Conservation (phyloP, 2,113 vertebrate species). For the Larimichthys polyactis region DNA sequence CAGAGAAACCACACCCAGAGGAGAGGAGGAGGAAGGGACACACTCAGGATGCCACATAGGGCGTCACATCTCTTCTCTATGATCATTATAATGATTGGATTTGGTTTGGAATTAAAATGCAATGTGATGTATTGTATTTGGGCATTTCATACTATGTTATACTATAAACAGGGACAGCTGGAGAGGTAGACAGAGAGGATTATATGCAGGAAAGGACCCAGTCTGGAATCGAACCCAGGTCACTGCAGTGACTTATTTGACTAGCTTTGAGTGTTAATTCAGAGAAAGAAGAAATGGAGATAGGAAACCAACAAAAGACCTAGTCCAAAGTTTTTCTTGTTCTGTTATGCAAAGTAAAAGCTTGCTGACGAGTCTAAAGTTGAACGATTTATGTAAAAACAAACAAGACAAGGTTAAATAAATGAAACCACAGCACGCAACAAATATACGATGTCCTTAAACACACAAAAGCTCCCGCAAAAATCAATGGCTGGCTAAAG, state of each 20-base stretch:
- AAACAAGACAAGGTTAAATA: constrained; percentile 10
- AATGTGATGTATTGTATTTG: background rate
- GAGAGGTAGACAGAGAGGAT: too few species aligned
- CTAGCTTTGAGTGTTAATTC: background rate
- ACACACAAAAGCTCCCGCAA: background rate
- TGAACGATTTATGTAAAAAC: background rate
- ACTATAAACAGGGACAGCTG: too few species aligned
- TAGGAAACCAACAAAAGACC: too few species aligned
- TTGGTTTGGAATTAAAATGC: background rate
- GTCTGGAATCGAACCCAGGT: too few species aligned
- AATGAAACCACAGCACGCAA: background rate
- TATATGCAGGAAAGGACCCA: too few species aligned
- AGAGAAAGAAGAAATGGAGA: background rate
- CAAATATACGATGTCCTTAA: background rate
- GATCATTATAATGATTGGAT: background rate
- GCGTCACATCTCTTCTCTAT: too few species aligned
- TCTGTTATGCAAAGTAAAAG: background rate
- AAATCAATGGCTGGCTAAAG: constrained; percentile 49
- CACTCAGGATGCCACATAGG: too few species aligned
- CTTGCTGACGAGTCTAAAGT: constrained; percentile 1
- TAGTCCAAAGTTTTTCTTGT: background rate
- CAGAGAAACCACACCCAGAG: too few species aligned
- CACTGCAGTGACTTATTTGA: too few species aligned
- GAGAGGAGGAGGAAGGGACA: too few species aligned
- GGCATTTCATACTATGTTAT: too few species aligned